These are phyloP conservation scores for Seriola rivoliana DNA, from an alignment of 2,113 vertebrate genomes.

Conservation along the genomic window DNA sequence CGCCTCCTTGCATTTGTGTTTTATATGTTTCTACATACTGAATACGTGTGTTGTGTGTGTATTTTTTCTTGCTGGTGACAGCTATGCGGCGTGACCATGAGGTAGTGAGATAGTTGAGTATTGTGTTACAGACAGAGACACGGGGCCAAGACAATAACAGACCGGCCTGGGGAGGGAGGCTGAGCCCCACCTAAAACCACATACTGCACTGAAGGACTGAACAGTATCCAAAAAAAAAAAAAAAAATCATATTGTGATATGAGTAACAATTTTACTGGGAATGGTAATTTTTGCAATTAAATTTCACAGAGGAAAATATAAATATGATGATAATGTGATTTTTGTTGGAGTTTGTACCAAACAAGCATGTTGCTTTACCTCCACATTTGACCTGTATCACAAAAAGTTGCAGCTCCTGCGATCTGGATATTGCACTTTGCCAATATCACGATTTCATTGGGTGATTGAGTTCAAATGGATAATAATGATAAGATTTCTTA, in stretches of 20 bases:
- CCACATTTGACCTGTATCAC: too few relatives aligned
- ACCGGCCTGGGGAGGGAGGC: conserved; percentile 7
- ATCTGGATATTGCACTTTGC: too few relatives aligned
- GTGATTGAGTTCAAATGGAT: background rate
- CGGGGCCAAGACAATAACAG: conserved; percentile 46
- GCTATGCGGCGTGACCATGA: conserved; percentile 79
- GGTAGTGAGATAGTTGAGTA: conserved; percentile 64
- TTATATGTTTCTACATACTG: background rate
- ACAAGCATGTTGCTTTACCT: too few relatives aligned
- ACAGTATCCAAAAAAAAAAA: too few relatives aligned
- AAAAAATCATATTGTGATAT: too few relatives aligned
- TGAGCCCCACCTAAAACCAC: conserved; percentile 19
- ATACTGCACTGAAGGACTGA: background rate
- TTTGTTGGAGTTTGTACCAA: too few relatives aligned
- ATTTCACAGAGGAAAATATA: too few relatives aligned
- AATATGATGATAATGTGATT: too few relatives aligned
- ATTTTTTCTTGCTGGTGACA: conserved; percentile 76
- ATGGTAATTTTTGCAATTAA: too few relatives aligned
- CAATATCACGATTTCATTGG: background rate
- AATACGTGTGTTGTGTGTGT: background rate
- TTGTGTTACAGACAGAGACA: conserved; percentile 69
- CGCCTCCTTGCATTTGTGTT: background rate
- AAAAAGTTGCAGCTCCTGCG: too few relatives aligned
- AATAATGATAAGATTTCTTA: background rate
- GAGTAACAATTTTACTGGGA: too few relatives aligned